phyloP scores from a whole-genome alignment of 1,140 invertebrate genomes.

The Bombus sibiricus region DNA sequence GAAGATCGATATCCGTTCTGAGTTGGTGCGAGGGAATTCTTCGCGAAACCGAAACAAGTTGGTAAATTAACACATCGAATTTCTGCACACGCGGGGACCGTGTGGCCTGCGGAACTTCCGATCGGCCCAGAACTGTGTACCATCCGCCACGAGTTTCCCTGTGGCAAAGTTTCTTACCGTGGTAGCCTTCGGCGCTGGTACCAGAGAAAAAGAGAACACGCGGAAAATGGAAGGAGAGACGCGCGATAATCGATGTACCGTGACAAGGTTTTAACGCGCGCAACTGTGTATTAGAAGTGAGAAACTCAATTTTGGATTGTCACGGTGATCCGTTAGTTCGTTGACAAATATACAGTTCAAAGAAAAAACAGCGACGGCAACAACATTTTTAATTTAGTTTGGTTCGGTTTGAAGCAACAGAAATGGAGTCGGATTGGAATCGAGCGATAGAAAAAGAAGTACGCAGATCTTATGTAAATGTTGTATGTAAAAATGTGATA shows the following conservation, averaged over 20 bases:
- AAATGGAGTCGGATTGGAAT: no score
- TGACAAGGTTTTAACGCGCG: conserved; percentile 6
- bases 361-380: neutral
- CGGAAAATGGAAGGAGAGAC: neutral
- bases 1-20: neutral
- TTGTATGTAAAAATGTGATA: no score
- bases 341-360: neutral
- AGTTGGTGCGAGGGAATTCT: neutral
- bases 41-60: conserved; percentile 6
- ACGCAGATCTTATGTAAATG: no score
- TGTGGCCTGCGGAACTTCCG: neutral
- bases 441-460: no score
- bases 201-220: neutral
- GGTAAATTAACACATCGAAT: conserved; percentile 35
- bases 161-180: neutral
- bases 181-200: neutral
- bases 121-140: conserved; percentile 16
- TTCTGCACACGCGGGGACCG: neutral
- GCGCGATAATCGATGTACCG: conserved; percentile 5
- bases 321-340: neutral
- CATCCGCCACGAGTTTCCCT: conserved; percentile 24
- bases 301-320: neutral
- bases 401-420: no score
- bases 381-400: no score
- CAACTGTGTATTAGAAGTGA: neutral